Percentiles rank a stretch among this genome's conserved stretches.
Evolutionary conservation across 2,797 vertebrate species (phyloP).

Genomic region (Pseudocheirus occidentalis): DNA sequence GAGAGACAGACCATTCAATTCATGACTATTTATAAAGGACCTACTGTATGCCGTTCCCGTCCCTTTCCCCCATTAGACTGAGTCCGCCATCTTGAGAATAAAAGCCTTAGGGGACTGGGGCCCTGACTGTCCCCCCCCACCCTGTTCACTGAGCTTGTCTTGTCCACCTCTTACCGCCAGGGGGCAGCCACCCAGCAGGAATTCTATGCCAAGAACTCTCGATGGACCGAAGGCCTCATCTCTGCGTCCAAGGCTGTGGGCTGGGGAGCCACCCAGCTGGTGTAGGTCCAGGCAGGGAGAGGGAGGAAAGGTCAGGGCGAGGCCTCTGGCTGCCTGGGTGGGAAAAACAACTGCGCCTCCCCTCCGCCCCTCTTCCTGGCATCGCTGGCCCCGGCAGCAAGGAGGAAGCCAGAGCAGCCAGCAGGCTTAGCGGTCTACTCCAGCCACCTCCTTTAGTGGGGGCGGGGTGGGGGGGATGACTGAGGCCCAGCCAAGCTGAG

Average conservation of each 20-base stretch:
- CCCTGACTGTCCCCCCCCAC: too few species aligned
- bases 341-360: neutral
- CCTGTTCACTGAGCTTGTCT: neutral
- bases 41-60: too few species aligned
- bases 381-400: neutral
- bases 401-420: neutral
- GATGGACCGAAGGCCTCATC: conserved; percentile 98
- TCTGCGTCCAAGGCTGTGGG: conserved; percentile 98
- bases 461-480: too few species aligned
- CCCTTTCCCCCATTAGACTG: neutral
- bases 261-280: conserved; percentile 98
- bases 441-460: too few species aligned
- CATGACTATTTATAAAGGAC: too few species aligned
- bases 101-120: neutral
- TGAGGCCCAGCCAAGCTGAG: neutral
- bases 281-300: conserved; percentile 88
- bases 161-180: conserved; percentile 81
- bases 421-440: too few species aligned
- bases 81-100: neutral
- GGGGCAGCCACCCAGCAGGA: conserved; percentile 95
- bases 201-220: conserved; percentile 97
- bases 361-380: neutral
- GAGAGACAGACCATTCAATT: too few species aligned
- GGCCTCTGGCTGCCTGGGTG: neutral
- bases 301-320: neutral